Conservation (phyloP, 2,113 vertebrate genomes). For the Dipodomys merriami region DNA sequence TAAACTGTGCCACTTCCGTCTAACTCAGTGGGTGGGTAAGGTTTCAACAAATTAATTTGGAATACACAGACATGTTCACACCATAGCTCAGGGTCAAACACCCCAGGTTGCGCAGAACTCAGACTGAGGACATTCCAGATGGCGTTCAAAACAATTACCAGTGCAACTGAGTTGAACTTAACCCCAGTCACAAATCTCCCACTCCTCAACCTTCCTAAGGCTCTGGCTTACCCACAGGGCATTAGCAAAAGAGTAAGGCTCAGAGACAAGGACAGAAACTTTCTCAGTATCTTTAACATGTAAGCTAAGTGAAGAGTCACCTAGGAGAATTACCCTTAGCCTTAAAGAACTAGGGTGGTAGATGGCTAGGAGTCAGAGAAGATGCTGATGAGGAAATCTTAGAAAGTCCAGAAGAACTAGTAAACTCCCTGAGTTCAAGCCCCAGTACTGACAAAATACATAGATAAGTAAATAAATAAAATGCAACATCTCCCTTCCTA, state of each 20-base stretch:
- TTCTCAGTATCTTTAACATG: background rate
- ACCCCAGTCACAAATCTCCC: background rate
- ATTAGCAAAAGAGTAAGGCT: background rate
- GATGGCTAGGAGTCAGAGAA: background rate
- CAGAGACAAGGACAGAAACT: background rate
- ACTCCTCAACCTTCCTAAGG: background rate
- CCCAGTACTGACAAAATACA: too few relatives aligned
- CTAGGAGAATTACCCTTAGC: background rate
- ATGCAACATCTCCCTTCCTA: background rate
- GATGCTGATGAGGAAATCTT: background rate
- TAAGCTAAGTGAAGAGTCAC: background rate
- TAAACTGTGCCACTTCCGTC: background rate
- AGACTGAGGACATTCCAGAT: background rate
- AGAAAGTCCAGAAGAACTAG: background rate
- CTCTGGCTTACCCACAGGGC: background rate
- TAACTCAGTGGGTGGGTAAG: too few relatives aligned
- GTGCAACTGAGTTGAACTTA: background rate
- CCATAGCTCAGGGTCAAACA: background rate
- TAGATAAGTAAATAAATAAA: background rate
- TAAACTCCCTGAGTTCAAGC: background rate
- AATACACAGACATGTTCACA: background rate
- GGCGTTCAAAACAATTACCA: background rate
- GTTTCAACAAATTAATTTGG: background rate
- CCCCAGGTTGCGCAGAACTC: background rate
- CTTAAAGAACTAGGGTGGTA: background rate